These are phyloP conservation scores for Drosophila phalerata DNA, from an alignment of 2,888 invertebrate genomes.

Conservation along the genomic window DNA sequence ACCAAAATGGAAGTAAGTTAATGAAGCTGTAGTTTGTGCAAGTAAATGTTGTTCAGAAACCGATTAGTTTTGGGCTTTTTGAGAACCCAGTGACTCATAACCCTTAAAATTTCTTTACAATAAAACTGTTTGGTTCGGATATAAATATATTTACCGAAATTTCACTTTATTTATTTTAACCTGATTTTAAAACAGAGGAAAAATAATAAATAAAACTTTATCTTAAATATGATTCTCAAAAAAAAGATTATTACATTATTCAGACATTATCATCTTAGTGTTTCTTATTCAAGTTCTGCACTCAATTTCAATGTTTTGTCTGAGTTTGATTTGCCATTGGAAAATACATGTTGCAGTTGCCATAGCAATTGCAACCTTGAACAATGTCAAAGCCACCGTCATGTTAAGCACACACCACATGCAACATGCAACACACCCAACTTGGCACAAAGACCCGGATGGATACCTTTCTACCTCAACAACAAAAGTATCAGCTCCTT, in stretches of 20 bases:
- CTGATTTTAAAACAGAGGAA: no score
- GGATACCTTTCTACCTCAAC: background rate
- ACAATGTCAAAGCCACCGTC: conserved; percentile 62
- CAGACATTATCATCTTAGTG: background rate
- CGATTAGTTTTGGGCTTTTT: no score
- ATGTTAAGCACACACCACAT: conserved; percentile 22
- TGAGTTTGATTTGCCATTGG: background rate
- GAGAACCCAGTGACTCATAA: no score
- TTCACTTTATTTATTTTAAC: no score
- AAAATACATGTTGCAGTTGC: conserved; percentile 25
- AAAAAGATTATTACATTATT: no score
- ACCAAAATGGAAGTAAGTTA: background rate
- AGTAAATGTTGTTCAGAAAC: background rate
- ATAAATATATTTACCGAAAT: no score
- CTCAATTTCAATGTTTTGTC: conserved; percentile 2
- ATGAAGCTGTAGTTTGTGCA: background rate
- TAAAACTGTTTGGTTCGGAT: no score
- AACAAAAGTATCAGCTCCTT: background rate
- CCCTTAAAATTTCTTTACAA: no score
- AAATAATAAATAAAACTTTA: no score
- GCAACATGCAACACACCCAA: conserved; percentile 20
- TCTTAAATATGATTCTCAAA: no score
- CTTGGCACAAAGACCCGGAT: conserved; percentile 23
- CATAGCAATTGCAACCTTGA: conserved; percentile 56
- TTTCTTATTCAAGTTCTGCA: background rate